Conservation (phyloP, 92 coral and sea anemone genomes). For the Zoanthus gigantus region DNA sequence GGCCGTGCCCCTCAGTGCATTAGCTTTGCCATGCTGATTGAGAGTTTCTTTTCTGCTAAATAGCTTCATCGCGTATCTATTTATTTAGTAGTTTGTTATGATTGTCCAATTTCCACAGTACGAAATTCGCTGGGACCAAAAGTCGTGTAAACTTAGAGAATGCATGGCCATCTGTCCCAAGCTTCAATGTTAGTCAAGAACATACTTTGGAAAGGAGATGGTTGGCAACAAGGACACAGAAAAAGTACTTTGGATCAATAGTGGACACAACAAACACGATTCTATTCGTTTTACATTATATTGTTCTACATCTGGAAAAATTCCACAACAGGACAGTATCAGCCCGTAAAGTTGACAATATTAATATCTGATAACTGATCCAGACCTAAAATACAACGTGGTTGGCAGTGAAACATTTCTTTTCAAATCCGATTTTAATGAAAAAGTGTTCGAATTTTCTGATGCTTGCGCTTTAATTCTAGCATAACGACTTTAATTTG, state of each 20-base stretch:
- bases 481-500: too few relatives aligned
- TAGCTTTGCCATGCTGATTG: too few relatives aligned
- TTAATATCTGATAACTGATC: background rate
- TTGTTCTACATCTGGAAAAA: slow-evolving; percentile 18
- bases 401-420: background rate
- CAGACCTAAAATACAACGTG: background rate
- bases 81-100: background rate
- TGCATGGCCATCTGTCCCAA: background rate
- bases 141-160: background rate
- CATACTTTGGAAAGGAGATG: slow-evolving; percentile 9
- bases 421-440: background rate
- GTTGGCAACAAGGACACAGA: slow-evolving; percentile 20
- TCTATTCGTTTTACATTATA: too few relatives aligned
- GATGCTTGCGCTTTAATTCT: background rate
- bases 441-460: slow-evolving; percentile 11
- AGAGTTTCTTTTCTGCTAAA: too few relatives aligned
- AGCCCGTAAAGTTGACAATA: background rate
- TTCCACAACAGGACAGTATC: background rate
- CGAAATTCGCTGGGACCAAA: slow-evolving; percentile 5
- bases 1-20: background rate
- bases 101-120: background rate
- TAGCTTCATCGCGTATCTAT: too few relatives aligned
- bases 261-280: slow-evolving; percentile 15
- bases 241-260: slow-evolving; percentile 20
- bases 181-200: background rate